A percentile compares a stretch with the other conserved stretches of the same genome.
phyloP scores from a whole-genome alignment of 2,113 vertebrate species.

The Nycticryphes semicollaris region DNA sequence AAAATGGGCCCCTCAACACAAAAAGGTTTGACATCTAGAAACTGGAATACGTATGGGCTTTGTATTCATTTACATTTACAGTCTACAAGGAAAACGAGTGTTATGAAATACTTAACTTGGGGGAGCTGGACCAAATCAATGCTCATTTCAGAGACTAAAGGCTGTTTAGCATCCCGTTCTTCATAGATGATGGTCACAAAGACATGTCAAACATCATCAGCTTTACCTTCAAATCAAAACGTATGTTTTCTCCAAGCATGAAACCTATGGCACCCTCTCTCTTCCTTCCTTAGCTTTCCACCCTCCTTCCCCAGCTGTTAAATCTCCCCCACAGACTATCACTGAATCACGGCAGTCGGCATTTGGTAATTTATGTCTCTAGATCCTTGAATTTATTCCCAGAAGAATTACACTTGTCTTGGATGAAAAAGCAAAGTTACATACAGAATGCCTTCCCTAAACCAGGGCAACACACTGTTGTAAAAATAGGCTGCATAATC shows the following conservation, averaged over 20 bases:
- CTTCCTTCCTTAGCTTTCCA: not conserved
- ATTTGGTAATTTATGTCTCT: not conserved
- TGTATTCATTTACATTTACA: not conserved
- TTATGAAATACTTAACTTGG: not conserved
- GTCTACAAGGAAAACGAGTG: not conserved
- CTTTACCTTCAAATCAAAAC: not conserved
- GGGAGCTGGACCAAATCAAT: not conserved
- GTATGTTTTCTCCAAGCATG: not conserved
- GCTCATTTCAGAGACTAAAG: not conserved
- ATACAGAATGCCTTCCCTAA: not conserved
- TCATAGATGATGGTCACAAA: not conserved
- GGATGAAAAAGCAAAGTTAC: not conserved
- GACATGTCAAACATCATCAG: not conserved
- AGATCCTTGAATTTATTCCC: not conserved
- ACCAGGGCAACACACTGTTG: not conserved
- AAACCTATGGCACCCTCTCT: not conserved
- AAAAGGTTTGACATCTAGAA: not conserved
- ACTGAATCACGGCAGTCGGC: not conserved
- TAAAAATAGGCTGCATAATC: not conserved
- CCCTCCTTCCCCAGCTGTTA: not conserved
- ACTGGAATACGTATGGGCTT: not conserved
- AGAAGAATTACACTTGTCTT: not conserved
- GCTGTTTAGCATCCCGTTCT: not conserved
- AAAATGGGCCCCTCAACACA: not conserved
- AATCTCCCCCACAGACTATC: not conserved